A percentile compares a stretch with the other conserved stretches of the same genome.
Conservation (phyloP, 2,888 invertebrate genomes). For the Agriopis aurantiaria region DNA sequence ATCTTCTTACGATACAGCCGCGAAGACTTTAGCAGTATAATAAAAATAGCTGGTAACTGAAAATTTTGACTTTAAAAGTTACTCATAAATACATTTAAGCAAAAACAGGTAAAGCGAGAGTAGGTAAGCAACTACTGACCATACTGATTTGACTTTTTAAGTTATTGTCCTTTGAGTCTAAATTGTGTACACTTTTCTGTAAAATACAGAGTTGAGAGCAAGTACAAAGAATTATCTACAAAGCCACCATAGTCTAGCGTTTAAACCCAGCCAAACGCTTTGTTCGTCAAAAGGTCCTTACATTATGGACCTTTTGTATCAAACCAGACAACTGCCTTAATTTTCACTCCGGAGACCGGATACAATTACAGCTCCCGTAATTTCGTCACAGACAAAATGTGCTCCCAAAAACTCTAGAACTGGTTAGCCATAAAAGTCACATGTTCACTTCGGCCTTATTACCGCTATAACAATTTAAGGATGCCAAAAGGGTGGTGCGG, state of each 20-base stretch:
- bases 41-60: no score
- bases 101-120: no score
- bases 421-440: conserved; percentile 82
- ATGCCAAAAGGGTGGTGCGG: conserved; percentile 82
- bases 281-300: conserved; percentile 30
- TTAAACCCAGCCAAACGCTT: conserved; percentile 5
- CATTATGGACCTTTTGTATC: conserved; percentile 18
- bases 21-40: no score
- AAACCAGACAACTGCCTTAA: conserved; percentile 19
- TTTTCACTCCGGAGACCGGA: conserved; percentile 16
- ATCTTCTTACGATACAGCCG: no score
- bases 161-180: no score
- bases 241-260: neutral
- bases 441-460: conserved; percentile 80
- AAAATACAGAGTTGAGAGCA: neutral
- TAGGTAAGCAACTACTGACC: no score
- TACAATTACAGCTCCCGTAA: conserved; percentile 63
- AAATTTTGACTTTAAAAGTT: no score
- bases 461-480: conserved; percentile 84
- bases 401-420: conserved; percentile 76
- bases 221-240: neutral
- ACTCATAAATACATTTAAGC: no score
- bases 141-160: no score
- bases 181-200: no score
- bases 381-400: conserved; percentile 77